These are phyloP conservation scores for Nestor notabilis DNA, from an alignment of 2,113 vertebrate genomes.

Conservation along the genomic window DNA sequence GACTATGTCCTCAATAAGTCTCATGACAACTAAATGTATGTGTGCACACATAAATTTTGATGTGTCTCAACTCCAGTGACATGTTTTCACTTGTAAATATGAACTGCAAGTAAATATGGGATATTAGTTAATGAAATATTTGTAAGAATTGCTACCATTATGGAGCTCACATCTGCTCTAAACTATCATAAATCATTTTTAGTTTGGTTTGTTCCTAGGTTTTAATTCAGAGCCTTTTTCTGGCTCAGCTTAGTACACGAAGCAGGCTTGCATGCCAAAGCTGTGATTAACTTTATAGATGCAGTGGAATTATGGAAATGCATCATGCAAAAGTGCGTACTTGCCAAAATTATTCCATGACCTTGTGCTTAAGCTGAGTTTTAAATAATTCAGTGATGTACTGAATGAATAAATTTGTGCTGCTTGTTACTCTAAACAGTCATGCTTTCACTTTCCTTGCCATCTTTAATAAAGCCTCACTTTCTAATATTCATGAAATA, in stretches of 20 bases:
- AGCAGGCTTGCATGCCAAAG: constrained; percentile 68
- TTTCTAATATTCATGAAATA: constrained; percentile 86
- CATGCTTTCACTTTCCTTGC: constrained; percentile 80
- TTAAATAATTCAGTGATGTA: constrained; percentile 86
- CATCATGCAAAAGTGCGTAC: constrained; percentile 73
- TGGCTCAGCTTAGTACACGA: constrained; percentile 49
- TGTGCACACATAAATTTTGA: neutral
- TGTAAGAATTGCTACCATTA: neutral
- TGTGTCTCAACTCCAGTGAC: neutral
- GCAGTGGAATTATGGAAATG: constrained; percentile 81
- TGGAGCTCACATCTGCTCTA: neutral
- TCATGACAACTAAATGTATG: neutral
- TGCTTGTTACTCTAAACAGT: constrained; percentile 82
- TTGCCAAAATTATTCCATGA: constrained; percentile 83
- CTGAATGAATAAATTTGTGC: constrained; percentile 84
- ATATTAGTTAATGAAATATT: constrained; percentile 27
- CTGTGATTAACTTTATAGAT: constrained; percentile 81
- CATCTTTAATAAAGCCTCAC: constrained; percentile 81
- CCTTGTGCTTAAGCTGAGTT: constrained; percentile 80
- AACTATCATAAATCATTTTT: constrained; percentile 25
- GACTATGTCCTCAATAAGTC: neutral
- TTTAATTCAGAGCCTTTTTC: constrained; percentile 66
- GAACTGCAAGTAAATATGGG: neutral
- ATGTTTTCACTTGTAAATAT: neutral
- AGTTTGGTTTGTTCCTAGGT: constrained; percentile 45